phyloP scores from a whole-genome alignment of 2,113 vertebrate species.

The Octodon degus region DNA sequence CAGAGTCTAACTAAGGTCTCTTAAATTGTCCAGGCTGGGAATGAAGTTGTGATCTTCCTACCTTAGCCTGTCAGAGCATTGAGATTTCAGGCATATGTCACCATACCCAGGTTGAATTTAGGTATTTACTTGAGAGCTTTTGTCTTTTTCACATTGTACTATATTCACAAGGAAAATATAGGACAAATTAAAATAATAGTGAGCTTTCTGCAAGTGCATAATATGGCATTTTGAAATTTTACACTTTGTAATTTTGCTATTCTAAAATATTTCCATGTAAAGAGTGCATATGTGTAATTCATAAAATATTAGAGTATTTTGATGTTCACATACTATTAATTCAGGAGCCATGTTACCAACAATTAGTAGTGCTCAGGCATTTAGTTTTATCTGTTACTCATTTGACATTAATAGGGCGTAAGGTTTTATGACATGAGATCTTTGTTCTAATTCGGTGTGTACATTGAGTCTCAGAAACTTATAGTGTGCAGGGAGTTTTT shows the following conservation, averaged over 20 bases:
- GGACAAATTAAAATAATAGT: neutral
- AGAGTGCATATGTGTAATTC: neutral
- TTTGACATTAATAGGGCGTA: neutral
- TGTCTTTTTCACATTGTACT: neutral
- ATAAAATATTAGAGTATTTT: neutral
- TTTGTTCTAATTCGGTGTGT: slow-evolving; percentile 37
- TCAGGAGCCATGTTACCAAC: rapidly evolving
- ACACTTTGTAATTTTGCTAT: neutral
- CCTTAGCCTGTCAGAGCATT: neutral
- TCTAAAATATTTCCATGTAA: neutral
- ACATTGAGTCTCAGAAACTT: slow-evolving; percentile 4
- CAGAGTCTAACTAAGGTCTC: neutral
- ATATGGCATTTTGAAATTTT: neutral
- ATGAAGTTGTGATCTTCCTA: neutral
- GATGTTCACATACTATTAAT: neutral
- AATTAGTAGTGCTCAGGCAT: neutral
- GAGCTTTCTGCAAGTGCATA: neutral
- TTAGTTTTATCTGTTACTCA: neutral
- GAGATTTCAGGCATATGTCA: neutral
- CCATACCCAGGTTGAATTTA: neutral
- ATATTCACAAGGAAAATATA: neutral
- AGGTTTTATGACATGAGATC: slow-evolving; percentile 12
- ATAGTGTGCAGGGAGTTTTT: neutral
- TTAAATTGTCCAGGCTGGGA: neutral
- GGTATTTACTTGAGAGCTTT: neutral